Base-by-base conservation (phyloP, 1,140 invertebrate genomes). In the Xylocopa sonorina region DNA sequence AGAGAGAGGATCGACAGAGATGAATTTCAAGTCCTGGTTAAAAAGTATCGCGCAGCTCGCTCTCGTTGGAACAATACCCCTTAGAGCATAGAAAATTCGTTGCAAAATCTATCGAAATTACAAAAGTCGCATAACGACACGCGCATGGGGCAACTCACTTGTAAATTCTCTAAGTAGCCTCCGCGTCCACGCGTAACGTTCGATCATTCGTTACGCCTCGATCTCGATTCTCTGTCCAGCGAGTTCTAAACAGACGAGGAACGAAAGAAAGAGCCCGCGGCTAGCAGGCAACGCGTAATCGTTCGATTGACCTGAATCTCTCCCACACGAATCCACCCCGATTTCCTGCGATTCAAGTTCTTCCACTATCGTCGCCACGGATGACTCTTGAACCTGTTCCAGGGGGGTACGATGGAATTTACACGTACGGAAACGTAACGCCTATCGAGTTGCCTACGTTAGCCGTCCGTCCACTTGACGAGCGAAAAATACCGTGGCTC, bases 401-500 rank as follows among this genome's bases (percentile, higher is more conserved):
- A 14, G 2, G n/a, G n/a, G 9, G 21, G 32, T 3, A 24, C 29
- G 16, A 32, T 16, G 53, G 48, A 41, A 74, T 72, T 67, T 32
- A 12, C 3, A 32, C 41, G 5, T 6, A n/a, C 16, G 18, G 38
- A 57, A 51, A 58, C 67, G 27, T 62, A 60, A 69, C 55, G 67
- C 34, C 55, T 71, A 78, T 78, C 75, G 46, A 60, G 67, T 78
- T 60, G 55, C 55, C 66, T 14, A 62, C 75, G 66, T 78, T 69
- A 69, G 66, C 55, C 43, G n/a, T 51, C 27, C 27, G 9, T 16
- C 21, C 46, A 29, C 43, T 71, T 32, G 53, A 34, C 32, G 7
- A 69, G 32, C 57, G 64, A 77, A 58, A 74, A 82, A 72, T 73
- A 76, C 74, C 64, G 63, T 43, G 51, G 73, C 64, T n/a, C 66